Evolutionary conservation across 1,140 invertebrate species (phyloP).

Genomic region (Venturia canescens): DNA sequence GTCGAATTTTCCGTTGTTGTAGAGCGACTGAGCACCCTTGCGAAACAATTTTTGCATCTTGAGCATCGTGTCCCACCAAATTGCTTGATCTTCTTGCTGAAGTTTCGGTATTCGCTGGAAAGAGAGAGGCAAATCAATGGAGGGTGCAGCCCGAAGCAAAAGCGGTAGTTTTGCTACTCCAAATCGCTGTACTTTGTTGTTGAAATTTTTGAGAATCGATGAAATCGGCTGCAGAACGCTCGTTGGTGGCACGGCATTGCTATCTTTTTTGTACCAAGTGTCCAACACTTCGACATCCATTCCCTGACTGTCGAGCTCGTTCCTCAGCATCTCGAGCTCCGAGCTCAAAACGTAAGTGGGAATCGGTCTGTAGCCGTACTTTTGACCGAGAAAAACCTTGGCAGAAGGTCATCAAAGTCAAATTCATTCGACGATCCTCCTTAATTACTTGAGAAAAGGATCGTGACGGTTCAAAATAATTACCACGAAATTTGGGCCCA

Average conservation of each 20-base stretch:
- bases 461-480: constrained; percentile 41
- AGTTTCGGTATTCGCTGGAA: constrained; percentile 92
- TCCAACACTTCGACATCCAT: constrained; percentile 91
- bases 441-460: neutral
- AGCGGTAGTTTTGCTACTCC: neutral
- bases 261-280: constrained; percentile 97
- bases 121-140: constrained; percentile 28
- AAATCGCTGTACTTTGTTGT: constrained; percentile 87
- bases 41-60: constrained; percentile 97
- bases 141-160: neutral
- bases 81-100: constrained; percentile 96
- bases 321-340: constrained; percentile 92
- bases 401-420: constrained; percentile 39
- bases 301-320: constrained; percentile 87
- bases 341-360: constrained; percentile 96
- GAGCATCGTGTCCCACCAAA: constrained; percentile 97
- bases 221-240: constrained; percentile 98
- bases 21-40: constrained; percentile 92
- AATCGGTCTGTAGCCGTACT: constrained; percentile 98
- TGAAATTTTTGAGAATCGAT: constrained; percentile 97
- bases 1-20: constrained; percentile 90
- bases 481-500: constrained; percentile 98
- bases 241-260: constrained; percentile 94
- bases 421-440: neutral
- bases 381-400: constrained; percentile 96